Evolutionary conservation across 2,888 invertebrate species (phyloP).

Genomic region (Euproctis similis): DNA sequence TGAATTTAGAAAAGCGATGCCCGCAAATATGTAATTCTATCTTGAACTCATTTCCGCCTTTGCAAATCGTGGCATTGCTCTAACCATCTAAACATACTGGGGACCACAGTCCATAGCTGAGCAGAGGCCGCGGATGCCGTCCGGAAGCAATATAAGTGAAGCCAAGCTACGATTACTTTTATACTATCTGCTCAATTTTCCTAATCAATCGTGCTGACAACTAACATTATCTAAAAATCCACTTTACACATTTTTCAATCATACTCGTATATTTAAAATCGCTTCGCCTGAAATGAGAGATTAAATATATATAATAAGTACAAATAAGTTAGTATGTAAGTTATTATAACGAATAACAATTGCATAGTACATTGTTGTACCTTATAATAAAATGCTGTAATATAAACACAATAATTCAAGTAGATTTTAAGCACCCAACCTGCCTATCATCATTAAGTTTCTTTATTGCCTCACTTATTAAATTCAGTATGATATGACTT

Average conservation of each 20-base stretch:
- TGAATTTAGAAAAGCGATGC: no score
- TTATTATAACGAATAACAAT: conserved; percentile 17
- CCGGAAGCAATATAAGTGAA: no score
- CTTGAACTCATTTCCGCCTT: no score
- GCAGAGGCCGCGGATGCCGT: no score
- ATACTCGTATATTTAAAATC: no score
- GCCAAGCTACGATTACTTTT: conserved; percentile 7
- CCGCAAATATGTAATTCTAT: no score
- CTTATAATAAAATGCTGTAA: conserved; percentile 37
- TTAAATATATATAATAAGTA: conserved; percentile 22
- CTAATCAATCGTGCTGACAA: conserved; percentile 19
- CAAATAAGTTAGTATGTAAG: conserved; percentile 21
- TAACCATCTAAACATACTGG: no score
- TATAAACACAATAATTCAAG: conserved; percentile 42
- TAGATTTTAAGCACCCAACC: conserved; percentile 20
- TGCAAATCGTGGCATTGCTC: no score
- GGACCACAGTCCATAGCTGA: no score
- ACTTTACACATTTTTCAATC: no score
- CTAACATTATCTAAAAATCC: no score
- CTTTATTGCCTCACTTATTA: conserved; percentile 11
- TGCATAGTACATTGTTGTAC: conserved; percentile 22
- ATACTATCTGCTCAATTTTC: conserved; percentile 12
- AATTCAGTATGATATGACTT: conserved; percentile 8
- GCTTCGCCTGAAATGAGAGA: conserved; percentile 28
- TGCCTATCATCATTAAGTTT: conserved; percentile 6